A percentile compares a stretch with the other conserved stretches of the same genome.
Evolutionary conservation across 2,888 invertebrate species (phyloP).

Genomic region (Cephus rjabovi): DNA sequence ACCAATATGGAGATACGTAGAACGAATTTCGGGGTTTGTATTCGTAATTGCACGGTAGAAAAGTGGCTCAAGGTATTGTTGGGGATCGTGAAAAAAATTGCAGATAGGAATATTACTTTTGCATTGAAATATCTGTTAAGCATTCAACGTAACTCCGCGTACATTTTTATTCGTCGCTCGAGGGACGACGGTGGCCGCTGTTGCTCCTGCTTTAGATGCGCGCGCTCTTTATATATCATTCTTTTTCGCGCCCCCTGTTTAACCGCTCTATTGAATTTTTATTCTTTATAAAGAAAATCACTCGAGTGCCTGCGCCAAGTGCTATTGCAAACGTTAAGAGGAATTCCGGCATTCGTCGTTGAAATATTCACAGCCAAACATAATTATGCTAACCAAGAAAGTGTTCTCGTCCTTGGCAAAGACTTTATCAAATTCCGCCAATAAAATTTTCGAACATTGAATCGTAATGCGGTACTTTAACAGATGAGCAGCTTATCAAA

Average conservation of each 20-base stretch:
- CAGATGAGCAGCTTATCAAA: neutral
- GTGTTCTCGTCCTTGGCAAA: conserved; percentile 5
- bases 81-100: conserved; percentile 18
- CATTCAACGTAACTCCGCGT: conserved; percentile 32
- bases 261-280: conserved; percentile 40
- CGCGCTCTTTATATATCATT: conserved; percentile 35
- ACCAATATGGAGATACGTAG: neutral
- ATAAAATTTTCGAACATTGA: neutral
- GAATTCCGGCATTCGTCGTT: conserved; percentile 9
- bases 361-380: conserved; percentile 29
- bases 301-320: conserved; percentile 28
- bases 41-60: conserved; percentile 28
- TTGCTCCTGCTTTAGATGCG: neutral
- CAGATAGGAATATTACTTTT: conserved; percentile 37
- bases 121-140: conserved; percentile 42
- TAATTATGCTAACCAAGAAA: conserved; percentile 27
- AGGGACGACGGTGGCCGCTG: conserved; percentile 2
- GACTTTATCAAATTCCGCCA: neutral
- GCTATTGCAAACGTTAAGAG: conserved; percentile 5
- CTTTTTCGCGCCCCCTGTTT: conserved; percentile 26
- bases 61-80: neutral
- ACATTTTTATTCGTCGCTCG: conserved; percentile 23
- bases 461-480: neutral
- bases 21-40: conserved; percentile 8
- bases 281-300: conserved; percentile 35